phyloP scores from a whole-genome alignment of 2,797 vertebrate species.

The Arremon aurantiirostris region DNA sequence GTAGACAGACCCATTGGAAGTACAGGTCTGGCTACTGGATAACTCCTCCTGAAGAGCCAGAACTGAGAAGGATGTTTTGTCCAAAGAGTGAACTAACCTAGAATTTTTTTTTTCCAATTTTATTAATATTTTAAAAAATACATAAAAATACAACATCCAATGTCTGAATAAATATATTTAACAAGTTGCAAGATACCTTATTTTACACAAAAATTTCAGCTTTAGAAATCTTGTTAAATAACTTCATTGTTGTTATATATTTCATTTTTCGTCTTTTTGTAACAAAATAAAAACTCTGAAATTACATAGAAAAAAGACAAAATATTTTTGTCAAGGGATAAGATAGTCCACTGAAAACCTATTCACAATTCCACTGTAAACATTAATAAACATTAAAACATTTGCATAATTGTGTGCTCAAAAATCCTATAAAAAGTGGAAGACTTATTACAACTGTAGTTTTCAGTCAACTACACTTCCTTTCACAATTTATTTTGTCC shows the following conservation, averaged over 20 bases:
- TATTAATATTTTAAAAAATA: slow-evolving; percentile 90
- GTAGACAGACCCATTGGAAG: slow-evolving; percentile 29
- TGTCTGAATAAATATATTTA: slow-evolving; percentile 96
- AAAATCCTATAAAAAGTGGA: slow-evolving; percentile 90
- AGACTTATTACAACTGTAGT: slow-evolving; percentile 87
- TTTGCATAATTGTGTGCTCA: slow-evolving; percentile 92
- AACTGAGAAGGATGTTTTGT: slow-evolving; percentile 66
- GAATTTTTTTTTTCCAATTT: slow-evolving; percentile 83
- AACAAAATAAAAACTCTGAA: slow-evolving; percentile 99
- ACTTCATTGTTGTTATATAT: slow-evolving; percentile 88
- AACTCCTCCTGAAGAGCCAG: slow-evolving; percentile 61
- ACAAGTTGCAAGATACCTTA: slow-evolving; percentile 94
- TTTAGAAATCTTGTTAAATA: slow-evolving; percentile 95
- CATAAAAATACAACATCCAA: slow-evolving; percentile 90
- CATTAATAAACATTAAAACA: slow-evolving; percentile 90
- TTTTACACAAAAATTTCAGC: slow-evolving; percentile 91
- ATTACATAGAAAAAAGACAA: slow-evolving; percentile 95
- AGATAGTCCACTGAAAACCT: slow-evolving; percentile 93
- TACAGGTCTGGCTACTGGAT: slow-evolving; percentile 23
- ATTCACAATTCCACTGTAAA: slow-evolving; percentile 92
- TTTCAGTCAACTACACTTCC: slow-evolving; percentile 93
- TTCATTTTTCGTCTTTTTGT: slow-evolving; percentile 87
- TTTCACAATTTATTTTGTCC: slow-evolving; percentile 92
- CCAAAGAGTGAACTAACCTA: slow-evolving; percentile 82
- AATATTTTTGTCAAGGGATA: slow-evolving; percentile 90